Base-by-base conservation (phyloP, 2,888 invertebrate species). In the Papilio demoleus region DNA sequence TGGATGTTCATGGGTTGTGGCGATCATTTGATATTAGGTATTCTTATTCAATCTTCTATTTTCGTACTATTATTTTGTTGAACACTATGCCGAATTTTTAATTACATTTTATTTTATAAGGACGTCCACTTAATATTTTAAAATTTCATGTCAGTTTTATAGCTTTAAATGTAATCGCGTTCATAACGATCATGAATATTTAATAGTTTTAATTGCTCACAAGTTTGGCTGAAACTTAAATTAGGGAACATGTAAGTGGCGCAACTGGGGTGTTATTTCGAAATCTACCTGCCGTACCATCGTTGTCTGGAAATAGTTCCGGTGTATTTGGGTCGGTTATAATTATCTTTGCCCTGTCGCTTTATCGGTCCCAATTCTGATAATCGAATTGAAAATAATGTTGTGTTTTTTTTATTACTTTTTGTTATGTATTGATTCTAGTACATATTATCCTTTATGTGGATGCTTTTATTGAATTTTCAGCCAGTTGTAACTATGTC, bases 241-340 rank as follows among this genome's bases (percentile, higher is more conserved):
- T 60, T 68, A 65, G 65, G 42, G 53, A 69, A 70, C 65, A 73
- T 40, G 53, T 61, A 65, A 69, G 45, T 45, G 61, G 60, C 59
- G 62, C 69, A 47, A 53, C 59, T 56, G 73, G 75, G 80, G 78
- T 71, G 81, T 77, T 86, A 84, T 89, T 88, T 87, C 83, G 77
- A 84, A 84, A 86, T 79, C 76, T 83, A 88, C 87, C 88, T 88
- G 87, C 81, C 81, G 81, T 84, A 84, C 83, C 81, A 85, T 84
- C 78, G 67, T 36, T 58, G 62, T 68, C 58, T 68, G 63, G 68
- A 68, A 59, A 64, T 68, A 68, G 68, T 58, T 63, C 53, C 12
- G 14, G 19, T 76, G 86, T 82, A 91, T 91, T 86, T 87, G 80
- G 90, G 91, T 89, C 90, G 87, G n/a, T 84, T 88, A 88, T 87